Base-by-base conservation (phyloP, 2,113 vertebrate genomes). In the Poecile atricapillus region DNA sequence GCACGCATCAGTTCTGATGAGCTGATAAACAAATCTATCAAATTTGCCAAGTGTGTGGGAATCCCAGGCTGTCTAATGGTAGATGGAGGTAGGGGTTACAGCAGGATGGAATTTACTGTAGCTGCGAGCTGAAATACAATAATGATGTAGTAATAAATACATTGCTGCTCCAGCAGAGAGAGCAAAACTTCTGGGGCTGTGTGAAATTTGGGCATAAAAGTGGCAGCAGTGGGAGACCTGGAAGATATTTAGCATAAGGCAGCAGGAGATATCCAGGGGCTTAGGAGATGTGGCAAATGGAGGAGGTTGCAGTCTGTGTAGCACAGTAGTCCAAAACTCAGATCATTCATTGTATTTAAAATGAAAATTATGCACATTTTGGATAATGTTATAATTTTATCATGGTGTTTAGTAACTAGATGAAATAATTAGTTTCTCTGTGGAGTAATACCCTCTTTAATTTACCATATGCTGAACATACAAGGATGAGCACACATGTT, bases 21-120 rank as follows among this genome's bases (percentile, higher is more conserved):
- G 60, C 85, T 95, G 94, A 95, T 97, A 96, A 97, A 97, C 95
- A 97, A 93, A 97, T 97, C 95, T 90, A 96, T 97, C 95, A 97
- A 91, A 91, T 94, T 94, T 94, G 90, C 90, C 76, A 94, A 83
- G 84, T 77, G 94, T 86, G 97, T 93, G 76, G 93, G 96, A 94
- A 94, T 96, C 86, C 68, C 37, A 50, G 53, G 69, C 88, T 90
- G 59, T 65, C 82, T 94, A 95, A 96, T 96, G 89, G 96, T 91
- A 93, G 65, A 84, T 89, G 86, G 90, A 95, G 71, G 91, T 63
- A 92, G 93, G 93, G 90, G 94, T 95, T 97, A 87, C 83, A 89
- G 94, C 94, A 73, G 91, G 81, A 64, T 91, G 90, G 83, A 94
- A 93, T 94, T 95, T 87, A 39, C 80, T 83, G 52, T 90, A 79